phyloP scores from a whole-genome alignment of 2,113 vertebrate species.

The Eira barbara region DNA sequence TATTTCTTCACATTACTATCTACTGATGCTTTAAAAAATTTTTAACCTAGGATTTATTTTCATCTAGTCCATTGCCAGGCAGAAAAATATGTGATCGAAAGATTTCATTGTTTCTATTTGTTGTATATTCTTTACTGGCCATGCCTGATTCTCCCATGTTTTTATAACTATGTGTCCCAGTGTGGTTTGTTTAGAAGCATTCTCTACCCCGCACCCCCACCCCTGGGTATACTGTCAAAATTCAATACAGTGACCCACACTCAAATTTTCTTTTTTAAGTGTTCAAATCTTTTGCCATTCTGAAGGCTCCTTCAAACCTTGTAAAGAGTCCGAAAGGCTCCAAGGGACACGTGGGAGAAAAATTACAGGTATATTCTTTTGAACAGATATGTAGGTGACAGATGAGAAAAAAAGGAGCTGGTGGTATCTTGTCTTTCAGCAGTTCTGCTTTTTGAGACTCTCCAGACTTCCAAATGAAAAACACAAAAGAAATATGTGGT shows the following conservation, averaged over 20 bases:
- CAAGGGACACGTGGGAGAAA: not conserved
- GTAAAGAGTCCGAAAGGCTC: not conserved
- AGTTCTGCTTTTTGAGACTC: not conserved
- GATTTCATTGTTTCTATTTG: not conserved
- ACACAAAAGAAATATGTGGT: not conserved
- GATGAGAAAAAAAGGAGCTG: not conserved
- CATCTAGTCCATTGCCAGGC: not conserved
- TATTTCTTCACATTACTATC: not conserved
- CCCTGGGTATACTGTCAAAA: not conserved
- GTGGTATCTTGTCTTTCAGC: not conserved
- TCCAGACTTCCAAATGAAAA: not conserved
- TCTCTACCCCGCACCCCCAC: not conserved
- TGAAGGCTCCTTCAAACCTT: not conserved
- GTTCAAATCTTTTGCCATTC: conserved; percentile 20
- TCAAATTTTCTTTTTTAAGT: conserved; percentile 24
- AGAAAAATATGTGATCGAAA: not conserved
- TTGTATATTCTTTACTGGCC: not conserved
- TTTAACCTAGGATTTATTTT: conserved; percentile 35
- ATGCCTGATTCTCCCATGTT: not conserved
- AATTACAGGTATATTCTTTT: not conserved
- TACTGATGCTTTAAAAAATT: conserved; percentile 13
- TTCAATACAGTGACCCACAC: not conserved
- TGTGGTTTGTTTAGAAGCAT: not conserved
- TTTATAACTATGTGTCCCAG: not conserved
- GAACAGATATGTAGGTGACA: not conserved